A percentile compares a stretch with the other conserved stretches of the same genome.
Evolutionary conservation across 2,797 vertebrate genomes (phyloP).

Genomic region (Anomalospiza imberbis): DNA sequence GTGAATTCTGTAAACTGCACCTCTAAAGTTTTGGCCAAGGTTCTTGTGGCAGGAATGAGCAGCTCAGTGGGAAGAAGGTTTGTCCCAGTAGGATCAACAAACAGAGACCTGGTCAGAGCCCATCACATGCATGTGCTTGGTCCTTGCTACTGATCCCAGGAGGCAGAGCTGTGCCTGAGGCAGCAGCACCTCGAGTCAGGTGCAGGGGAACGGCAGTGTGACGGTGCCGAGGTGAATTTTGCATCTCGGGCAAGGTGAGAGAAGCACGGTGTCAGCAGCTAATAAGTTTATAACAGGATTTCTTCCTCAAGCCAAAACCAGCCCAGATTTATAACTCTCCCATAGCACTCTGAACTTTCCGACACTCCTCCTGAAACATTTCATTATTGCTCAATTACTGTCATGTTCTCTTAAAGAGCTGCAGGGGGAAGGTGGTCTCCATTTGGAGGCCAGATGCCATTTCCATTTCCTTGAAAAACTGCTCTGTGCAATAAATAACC

Average conservation of each 20-base stretch:
- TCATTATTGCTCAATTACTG: conserved; percentile 60
- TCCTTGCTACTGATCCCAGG: neutral
- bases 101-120: neutral
- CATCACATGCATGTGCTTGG: fast-evolving
- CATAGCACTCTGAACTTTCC: conserved; percentile 6
- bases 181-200: neutral
- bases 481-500: neutral
- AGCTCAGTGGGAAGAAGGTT: neutral
- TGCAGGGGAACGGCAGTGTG: neutral
- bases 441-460: conserved; percentile 60
- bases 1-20: neutral
- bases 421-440: conserved; percentile 7
- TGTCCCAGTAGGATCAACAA: neutral
- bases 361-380: conserved; percentile 51
- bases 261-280: conserved; percentile 37
- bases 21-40: neutral
- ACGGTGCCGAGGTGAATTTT: neutral
- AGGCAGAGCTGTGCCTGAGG: neutral
- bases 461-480: neutral
- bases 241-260: neutral
- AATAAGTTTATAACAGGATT: conserved; percentile 15
- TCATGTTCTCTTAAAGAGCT: conserved; percentile 46
- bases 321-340: conserved; percentile 40
- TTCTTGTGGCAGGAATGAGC: neutral
- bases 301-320: conserved; percentile 41